Evolutionary conservation across 23 tunicate genomes (phyloP).

Genomic region (Halocynthia roretzi): DNA sequence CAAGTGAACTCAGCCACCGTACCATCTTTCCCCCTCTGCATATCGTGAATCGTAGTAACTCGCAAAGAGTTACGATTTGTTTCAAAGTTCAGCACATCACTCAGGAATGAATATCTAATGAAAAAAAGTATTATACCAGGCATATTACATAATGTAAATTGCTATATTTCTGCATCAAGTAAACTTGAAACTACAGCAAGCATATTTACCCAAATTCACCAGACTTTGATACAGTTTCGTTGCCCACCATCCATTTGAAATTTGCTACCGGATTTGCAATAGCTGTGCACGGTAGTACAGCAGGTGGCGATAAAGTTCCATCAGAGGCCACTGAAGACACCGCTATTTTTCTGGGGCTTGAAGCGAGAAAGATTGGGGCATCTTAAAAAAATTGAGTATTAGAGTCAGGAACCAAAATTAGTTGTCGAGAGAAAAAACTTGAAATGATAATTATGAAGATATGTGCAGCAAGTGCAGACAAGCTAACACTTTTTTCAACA

Average conservation of each 20-base stretch:
- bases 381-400: background rate
- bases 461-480: no score
- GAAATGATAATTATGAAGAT: background rate
- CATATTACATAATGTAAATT: no score
- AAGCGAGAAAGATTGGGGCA: slow-evolving; percentile 7
- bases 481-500: no score
- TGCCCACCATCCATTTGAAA: slow-evolving; percentile 8
- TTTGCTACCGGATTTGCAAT: slow-evolving; percentile 1
- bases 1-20: slow-evolving; percentile 33
- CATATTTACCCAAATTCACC: background rate
- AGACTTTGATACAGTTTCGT: background rate
- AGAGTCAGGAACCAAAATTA: background rate
- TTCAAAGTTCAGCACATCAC: background rate
- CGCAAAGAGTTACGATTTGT: slow-evolving; percentile 1
- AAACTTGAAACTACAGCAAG: no score
- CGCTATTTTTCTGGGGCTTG: slow-evolving; percentile 7
- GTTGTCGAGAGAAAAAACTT: background rate
- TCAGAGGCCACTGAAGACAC: background rate
- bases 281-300: slow-evolving; percentile 5
- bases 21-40: background rate
- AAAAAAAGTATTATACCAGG: background rate
- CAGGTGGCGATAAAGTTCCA: background rate
- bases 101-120: background rate
- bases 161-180: no score
- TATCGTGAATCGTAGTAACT: background rate